A percentile compares a stretch with the other conserved stretches of the same genome.
Evolutionary conservation across 2,888 invertebrate genomes (phyloP).

Genomic region (Physocephala rufipes): DNA sequence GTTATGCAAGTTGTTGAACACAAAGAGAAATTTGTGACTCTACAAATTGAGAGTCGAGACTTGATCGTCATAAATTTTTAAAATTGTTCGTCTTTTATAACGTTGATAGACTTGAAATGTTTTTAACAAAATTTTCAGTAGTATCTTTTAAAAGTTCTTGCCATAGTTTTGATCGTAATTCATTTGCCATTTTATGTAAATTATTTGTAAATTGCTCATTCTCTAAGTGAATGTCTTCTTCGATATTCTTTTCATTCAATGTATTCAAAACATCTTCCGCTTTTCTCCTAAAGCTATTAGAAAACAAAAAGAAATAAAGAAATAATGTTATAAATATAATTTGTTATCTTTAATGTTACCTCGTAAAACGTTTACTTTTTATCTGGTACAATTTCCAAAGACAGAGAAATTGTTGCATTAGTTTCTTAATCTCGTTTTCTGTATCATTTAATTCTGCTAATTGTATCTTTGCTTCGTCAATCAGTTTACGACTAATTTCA

Average conservation of each 20-base stretch:
- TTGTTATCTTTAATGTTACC: slow-evolving; percentile 35
- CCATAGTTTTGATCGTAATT: slow-evolving; percentile 20
- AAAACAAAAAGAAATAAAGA: not conserved
- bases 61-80: no score
- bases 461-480: slow-evolving; percentile 32
- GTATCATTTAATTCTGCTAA: slow-evolving; percentile 33
- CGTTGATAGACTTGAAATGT: slow-evolving; percentile 19
- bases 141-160: slow-evolving; percentile 12
- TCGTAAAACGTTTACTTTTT: slow-evolving; percentile 41
- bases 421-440: slow-evolving; percentile 32
- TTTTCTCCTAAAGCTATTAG: slow-evolving; percentile 32
- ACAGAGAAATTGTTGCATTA: slow-evolving; percentile 39
- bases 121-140: slow-evolving; percentile 15
- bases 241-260: slow-evolving; percentile 10
- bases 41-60: no score
- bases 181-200: slow-evolving; percentile 25
- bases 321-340: not conserved
- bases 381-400: slow-evolving; percentile 41
- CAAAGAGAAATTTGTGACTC: no score
- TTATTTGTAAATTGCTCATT: slow-evolving; percentile 24
- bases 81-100: not conserved
- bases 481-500: slow-evolving; percentile 34
- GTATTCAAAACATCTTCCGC: slow-evolving; percentile 32
- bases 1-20: no score
- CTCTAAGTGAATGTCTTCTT: slow-evolving; percentile 28